Evolutionary conservation across 2,888 invertebrate species (phyloP).

Genomic region (Troides helena): DNA sequence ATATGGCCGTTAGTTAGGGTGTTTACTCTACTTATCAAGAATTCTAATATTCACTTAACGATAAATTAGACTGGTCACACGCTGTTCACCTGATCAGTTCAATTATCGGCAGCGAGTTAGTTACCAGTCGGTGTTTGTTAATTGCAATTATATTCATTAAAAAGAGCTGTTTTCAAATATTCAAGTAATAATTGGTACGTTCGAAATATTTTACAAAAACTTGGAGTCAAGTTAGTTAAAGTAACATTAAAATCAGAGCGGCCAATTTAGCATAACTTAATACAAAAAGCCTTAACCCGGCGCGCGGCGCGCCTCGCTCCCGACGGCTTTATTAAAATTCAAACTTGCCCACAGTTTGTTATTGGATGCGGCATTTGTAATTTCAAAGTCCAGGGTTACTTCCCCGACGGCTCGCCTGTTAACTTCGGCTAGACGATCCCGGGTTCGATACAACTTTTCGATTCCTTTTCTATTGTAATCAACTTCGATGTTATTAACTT

Average conservation of each 20-base stretch:
- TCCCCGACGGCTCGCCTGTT: constrained; percentile 12
- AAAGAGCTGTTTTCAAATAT: neutral
- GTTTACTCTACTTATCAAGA: no score
- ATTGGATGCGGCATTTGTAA: constrained; percentile 31
- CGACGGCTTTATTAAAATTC: constrained; percentile 33
- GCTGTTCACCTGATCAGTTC: no score
- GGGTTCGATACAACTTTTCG: neutral
- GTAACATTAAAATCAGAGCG: constrained; percentile 34
- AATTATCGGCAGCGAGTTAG: no score
- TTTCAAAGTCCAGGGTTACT: constrained; percentile 22
- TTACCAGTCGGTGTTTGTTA: no score
- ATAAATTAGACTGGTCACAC: no score
- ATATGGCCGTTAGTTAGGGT: no score
- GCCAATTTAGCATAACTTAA: constrained; percentile 44
- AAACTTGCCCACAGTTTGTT: constrained; percentile 31
- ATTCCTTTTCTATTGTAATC: neutral
- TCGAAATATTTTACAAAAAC: constrained; percentile 8
- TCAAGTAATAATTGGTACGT: constrained; percentile 5
- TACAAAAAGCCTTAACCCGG: constrained; percentile 41
- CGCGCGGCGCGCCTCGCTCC: constrained; percentile 29
- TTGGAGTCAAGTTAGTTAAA: constrained; percentile 10
- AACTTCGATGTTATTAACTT: no score
- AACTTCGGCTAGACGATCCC: constrained; percentile 10
- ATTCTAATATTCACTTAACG: no score
- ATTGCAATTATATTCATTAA: no score